A percentile compares a stretch with the other conserved stretches of the same genome.
These are phyloP conservation scores for Argya squamiceps DNA, from an alignment of 2,797 vertebrate species.

Conservation along the genomic window DNA sequence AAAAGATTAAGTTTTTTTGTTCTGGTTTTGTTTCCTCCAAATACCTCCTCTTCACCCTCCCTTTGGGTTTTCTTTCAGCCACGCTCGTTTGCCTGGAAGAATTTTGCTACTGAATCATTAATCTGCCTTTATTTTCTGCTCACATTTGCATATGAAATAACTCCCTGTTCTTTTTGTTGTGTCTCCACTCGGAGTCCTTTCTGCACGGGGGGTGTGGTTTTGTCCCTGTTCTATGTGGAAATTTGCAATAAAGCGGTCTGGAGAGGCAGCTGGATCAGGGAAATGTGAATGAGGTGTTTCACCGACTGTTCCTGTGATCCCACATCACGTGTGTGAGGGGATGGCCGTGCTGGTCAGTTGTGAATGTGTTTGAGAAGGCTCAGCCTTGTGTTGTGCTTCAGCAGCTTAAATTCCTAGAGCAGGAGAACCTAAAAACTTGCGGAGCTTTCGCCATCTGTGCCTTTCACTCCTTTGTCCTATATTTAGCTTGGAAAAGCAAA, in stretches of 20 bases:
- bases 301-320: background rate
- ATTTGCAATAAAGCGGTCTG: background rate
- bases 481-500: constrained; percentile 35
- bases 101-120: background rate
- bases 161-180: background rate
- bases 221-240: background rate
- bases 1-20: background rate
- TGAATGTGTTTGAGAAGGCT: background rate
- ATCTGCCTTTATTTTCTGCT: constrained; percentile 8
- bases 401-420: constrained; percentile 49
- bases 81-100: background rate
- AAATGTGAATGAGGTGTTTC: background rate
- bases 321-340: background rate
- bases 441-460: constrained; percentile 32
- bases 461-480: constrained; percentile 37
- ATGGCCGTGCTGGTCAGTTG: background rate
- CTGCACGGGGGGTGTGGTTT: background rate
- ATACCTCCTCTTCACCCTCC: background rate
- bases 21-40: background rate
- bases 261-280: background rate
- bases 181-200: background rate
- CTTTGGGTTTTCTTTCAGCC: background rate
- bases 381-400: background rate
- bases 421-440: constrained; percentile 3
- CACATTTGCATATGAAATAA: background rate